phyloP scores from a whole-genome alignment of 2,113 vertebrate genomes.

The Microcebus ravelobensis region DNA sequence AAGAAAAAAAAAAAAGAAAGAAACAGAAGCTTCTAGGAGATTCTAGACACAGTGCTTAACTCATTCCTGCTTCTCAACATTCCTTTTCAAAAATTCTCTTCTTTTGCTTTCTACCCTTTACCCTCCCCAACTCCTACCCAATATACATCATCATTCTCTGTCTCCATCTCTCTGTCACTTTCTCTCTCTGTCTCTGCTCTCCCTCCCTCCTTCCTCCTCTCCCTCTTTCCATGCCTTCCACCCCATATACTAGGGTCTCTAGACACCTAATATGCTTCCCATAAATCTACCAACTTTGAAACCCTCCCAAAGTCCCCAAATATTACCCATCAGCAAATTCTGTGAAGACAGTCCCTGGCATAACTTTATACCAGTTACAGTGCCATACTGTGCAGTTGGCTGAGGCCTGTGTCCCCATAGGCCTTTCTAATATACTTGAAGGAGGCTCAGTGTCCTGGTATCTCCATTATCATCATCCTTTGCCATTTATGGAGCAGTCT shows the following conservation, averaged over 20 bases:
- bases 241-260: neutral
- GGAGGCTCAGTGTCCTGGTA: neutral
- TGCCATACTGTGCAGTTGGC: neutral
- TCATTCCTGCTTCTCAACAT: neutral
- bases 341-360: neutral
- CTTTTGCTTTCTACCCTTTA: neutral
- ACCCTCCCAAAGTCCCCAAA: neutral
- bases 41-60: neutral
- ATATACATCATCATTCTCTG: neutral
- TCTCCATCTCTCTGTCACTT: neutral
- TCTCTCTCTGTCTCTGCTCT: neutral
- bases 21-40: constrained; percentile 36
- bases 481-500: neutral
- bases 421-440: neutral
- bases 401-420: neutral
- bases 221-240: neutral
- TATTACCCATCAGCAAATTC: neutral
- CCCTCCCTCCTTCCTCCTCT: neutral
- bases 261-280: neutral
- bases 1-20: too few species aligned
- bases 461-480: neutral
- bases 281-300: constrained; percentile 18
- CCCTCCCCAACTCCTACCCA: neutral
- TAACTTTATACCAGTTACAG: neutral
- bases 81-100: constrained; percentile 11